These are phyloP conservation scores for Lutjanus campechanus DNA, from an alignment of 2,797 vertebrate genomes.

Conservation along the genomic window DNA sequence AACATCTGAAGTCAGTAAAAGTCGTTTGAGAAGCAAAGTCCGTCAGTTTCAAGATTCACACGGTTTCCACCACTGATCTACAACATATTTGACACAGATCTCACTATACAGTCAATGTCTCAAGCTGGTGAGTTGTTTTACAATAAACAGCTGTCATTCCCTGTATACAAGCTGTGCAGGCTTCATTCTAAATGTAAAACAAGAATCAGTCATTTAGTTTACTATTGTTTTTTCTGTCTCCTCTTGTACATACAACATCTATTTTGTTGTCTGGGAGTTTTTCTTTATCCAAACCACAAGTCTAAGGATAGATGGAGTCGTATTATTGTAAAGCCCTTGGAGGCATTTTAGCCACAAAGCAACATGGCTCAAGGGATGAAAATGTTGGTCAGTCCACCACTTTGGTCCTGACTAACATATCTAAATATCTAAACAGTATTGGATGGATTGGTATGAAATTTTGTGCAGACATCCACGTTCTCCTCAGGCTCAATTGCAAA, in stretches of 20 bases:
- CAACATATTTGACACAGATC: neutral
- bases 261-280: neutral
- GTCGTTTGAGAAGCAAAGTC: slow-evolving; percentile 3
- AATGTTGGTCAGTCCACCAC: neutral
- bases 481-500: neutral
- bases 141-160: neutral
- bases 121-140: neutral
- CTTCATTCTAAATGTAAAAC: neutral
- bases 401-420: neutral
- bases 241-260: too few species aligned
- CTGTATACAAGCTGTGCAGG: neutral
- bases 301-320: neutral
- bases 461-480: neutral
- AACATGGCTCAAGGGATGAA: neutral
- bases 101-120: neutral
- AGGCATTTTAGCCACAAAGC: slow-evolving; percentile 6
- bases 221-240: neutral
- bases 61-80: neutral
- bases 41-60: neutral
- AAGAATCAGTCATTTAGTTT: neutral
- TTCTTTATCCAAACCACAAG: neutral
- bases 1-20: neutral
- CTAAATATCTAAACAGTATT: neutral
- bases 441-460: neutral
- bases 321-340: slow-evolving; percentile 2